Evolutionary conservation across 2,888 invertebrate species (phyloP), one percentile per base, ranked within the genome.

Genomic region (Eretmocerus hayati): DNA sequence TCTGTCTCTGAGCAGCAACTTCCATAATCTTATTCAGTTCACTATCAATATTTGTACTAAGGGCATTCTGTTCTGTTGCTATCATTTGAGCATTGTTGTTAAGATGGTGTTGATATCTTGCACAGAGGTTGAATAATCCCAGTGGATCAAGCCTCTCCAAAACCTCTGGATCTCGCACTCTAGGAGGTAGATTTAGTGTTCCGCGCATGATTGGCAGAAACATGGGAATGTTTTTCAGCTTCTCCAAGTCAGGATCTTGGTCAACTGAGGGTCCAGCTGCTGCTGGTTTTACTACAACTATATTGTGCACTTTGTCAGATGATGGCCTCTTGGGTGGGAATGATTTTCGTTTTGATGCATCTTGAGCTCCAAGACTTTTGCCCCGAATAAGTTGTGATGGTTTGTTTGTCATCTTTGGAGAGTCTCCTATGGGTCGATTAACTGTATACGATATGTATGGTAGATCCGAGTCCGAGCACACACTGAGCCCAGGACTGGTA

Each of bases 131-230:
- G 31, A 87, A 79, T 65, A 87, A 67, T 26, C 86, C 83, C 63
- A 81, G 64, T 57, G 86, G 73, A 63, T 85, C 84, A 8, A 85
- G 68, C 53, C 83, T 81, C 72, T 93, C 93, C 19, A 92, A 73
- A 1, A 93, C 84, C 65, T 92, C 91, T 0, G 90, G 86, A 69
- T 94, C 93, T 39, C 90, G 77, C 0, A 87, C 84, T 0, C 89
- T 87, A 19, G 75, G 75, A 0, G 92, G 89, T 44, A 91, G 72
- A 35, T 90, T 90, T 2, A 92, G 72, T 0, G 91, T 88, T 0
- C 90, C 91, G 32, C 92, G 74, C 83, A 95, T 90, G 41, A 95
- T 91, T 0, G 95, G 95, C 45, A 93, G 73, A 70, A 95, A 94
- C 72, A 90, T 88, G 3, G 94, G 93, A 59, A 94, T 92, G 58